phyloP scores from a whole-genome alignment of 2,113 vertebrate species.

The Sapajus apella region DNA sequence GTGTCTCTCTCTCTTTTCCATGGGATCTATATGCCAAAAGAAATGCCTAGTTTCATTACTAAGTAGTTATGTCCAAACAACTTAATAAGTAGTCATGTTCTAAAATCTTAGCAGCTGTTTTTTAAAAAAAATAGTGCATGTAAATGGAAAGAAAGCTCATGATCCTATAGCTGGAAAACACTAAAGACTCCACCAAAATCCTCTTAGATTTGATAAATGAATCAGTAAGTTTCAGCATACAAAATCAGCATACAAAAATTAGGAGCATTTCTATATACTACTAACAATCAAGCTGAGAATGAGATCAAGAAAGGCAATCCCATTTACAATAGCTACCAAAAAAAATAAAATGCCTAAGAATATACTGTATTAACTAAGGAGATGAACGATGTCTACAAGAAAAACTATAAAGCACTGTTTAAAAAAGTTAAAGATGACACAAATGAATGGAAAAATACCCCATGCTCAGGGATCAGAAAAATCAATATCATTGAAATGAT shows the following conservation, averaged over 20 bases:
- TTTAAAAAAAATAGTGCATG: neutral
- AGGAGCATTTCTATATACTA: neutral
- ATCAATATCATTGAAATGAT: neutral
- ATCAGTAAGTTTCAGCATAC: neutral
- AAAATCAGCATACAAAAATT: neutral
- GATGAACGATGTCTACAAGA: neutral
- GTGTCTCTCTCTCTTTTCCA: neutral
- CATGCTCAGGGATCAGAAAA: neutral
- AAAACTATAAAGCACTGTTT: neutral
- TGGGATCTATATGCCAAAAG: neutral
- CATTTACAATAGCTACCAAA: neutral
- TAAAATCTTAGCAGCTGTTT: neutral
- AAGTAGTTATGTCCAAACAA: neutral
- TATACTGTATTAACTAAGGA: neutral
- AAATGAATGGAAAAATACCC: neutral
- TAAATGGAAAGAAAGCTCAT: neutral
- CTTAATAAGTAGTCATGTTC: neutral
- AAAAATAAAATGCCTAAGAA: neutral
- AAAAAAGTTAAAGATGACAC: neutral
- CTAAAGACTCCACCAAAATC: no score
- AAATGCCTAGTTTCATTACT: neutral
- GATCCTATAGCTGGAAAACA: no score
- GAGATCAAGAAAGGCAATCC: neutral
- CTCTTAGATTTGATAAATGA: neutral
- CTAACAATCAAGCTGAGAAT: neutral